Evolutionary conservation across 2,113 vertebrate genomes (phyloP).

Genomic region (Chamaetylas fuelleborni): DNA sequence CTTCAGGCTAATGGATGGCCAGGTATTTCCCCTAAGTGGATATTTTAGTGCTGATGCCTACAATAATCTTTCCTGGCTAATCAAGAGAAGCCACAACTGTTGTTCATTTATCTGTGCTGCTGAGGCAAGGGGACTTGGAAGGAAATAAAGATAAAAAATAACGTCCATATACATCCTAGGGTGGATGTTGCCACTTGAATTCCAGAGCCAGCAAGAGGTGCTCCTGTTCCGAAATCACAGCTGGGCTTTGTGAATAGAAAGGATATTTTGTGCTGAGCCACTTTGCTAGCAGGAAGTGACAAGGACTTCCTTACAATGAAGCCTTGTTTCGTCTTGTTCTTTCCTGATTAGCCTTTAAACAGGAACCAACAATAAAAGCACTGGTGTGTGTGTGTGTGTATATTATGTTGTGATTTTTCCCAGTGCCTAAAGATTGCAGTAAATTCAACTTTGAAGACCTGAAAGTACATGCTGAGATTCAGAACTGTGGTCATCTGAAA

Average conservation of each 20-base stretch:
- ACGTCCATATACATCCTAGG: fast-evolving
- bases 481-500: not conserved
- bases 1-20: slow-evolving; percentile 29
- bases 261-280: slow-evolving; percentile 4
- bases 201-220: not conserved
- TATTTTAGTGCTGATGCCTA: not conserved
- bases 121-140: not conserved
- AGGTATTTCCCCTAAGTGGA: not conserved
- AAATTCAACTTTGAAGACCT: not conserved
- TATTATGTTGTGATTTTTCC: not conserved
- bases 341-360: slow-evolving; percentile 23
- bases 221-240: not conserved
- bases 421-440: not conserved
- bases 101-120: not conserved
- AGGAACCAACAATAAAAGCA: not conserved
- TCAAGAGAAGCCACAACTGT: slow-evolving; percentile 34
- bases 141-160: not conserved
- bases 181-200: not conserved
- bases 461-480: not conserved
- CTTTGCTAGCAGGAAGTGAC: slow-evolving; percentile 21
- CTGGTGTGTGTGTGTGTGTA: not conserved
- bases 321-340: slow-evolving; percentile 5
- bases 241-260: slow-evolving; percentile 28
- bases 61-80: not conserved
- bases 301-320: slow-evolving; percentile 14